These are phyloP conservation scores for Megaustenia siamemsis DNA, from an alignment of 2,888 invertebrate genomes.

Conservation along the genomic window DNA sequence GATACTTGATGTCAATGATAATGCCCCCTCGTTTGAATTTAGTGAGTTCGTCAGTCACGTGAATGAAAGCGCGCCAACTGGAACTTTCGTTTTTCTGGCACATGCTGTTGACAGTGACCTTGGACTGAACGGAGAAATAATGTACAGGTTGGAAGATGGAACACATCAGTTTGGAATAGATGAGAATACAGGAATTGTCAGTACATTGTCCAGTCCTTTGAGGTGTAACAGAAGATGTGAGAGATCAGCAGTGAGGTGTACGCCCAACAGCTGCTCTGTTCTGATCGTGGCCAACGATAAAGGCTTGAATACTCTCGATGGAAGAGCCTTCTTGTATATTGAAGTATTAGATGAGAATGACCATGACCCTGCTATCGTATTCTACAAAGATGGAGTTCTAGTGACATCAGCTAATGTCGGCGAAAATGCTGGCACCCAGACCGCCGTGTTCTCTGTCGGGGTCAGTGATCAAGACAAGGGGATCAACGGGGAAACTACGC, in stretches of 20 bases:
- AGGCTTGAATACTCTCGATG: slow-evolving; percentile 92
- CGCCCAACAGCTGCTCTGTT: slow-evolving; percentile 91
- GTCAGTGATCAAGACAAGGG: slow-evolving; percentile 96
- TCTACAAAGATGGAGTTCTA: slow-evolving; percentile 81
- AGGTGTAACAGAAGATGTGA: slow-evolving; percentile 62
- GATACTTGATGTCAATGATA: slow-evolving; percentile 95
- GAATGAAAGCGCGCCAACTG: slow-evolving; percentile 95
- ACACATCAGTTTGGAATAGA: slow-evolving; percentile 90
- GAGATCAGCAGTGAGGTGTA: slow-evolving; percentile 57
- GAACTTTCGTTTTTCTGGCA: slow-evolving; percentile 93
- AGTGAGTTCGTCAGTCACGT: slow-evolving; percentile 95
- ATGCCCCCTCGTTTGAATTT: slow-evolving; percentile 93
- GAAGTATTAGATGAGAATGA: slow-evolving; percentile 77
- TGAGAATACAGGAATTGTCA: slow-evolving; percentile 93
- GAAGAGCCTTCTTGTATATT: slow-evolving; percentile 79
- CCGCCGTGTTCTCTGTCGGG: slow-evolving; percentile 94
- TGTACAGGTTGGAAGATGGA: slow-evolving; percentile 90
- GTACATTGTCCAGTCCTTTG: slow-evolving; percentile 83
- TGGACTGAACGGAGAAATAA: slow-evolving; percentile 91
- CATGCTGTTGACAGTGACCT: slow-evolving; percentile 95
- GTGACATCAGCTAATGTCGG: slow-evolving; percentile 88
- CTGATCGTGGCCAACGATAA: slow-evolving; percentile 96
- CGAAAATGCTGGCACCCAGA: slow-evolving; percentile 93
- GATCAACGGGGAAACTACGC: slow-evolving; percentile 91
- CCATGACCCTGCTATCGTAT: slow-evolving; percentile 82